phyloP scores from a whole-genome alignment of 2,113 vertebrate genomes.

The Oryzias woworae region DNA sequence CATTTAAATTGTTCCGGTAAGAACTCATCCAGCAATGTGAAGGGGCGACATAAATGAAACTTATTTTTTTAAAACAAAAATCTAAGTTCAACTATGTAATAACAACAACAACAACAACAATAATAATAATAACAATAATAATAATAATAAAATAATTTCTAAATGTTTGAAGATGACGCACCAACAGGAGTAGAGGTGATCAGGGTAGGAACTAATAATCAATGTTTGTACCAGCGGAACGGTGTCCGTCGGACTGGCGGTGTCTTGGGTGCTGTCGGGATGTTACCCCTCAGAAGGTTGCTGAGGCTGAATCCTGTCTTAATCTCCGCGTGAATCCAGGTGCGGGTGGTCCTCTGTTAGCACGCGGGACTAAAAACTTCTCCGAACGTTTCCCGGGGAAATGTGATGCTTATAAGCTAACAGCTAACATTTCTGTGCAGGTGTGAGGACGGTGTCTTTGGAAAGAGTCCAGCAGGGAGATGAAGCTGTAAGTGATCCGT shows the following conservation, averaged over 20 bases:
- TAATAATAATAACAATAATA: no score
- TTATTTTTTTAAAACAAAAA: no score
- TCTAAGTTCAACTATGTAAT: no score
- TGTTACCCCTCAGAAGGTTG: slow-evolving; percentile 43
- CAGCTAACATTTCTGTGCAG: slow-evolving; percentile 25
- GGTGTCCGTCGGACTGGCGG: no score
- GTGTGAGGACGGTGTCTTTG: slow-evolving; percentile 34
- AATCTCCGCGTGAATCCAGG: slow-evolving; percentile 10
- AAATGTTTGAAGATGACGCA: no score
- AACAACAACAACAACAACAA: no score
- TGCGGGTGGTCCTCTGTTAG: not conserved
- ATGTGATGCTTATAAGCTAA: slow-evolving; percentile 9
- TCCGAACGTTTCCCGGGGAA: not conserved
- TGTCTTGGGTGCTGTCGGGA: slow-evolving; percentile 37
- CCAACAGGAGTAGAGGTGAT: no score
- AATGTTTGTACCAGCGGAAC: no score
- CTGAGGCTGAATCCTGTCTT: slow-evolving; percentile 18
- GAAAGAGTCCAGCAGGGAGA: slow-evolving; percentile 18
- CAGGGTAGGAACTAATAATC: not conserved
- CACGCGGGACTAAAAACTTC: not conserved
- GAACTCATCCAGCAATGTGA: no score
- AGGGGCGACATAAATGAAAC: no score
- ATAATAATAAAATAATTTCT: no score
- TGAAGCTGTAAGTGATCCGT: slow-evolving; percentile 48
- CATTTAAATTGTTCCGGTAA: no score